Evolutionary conservation across 2,888 invertebrate species (phyloP).

Genomic region (Leptogaster cylindrica): DNA sequence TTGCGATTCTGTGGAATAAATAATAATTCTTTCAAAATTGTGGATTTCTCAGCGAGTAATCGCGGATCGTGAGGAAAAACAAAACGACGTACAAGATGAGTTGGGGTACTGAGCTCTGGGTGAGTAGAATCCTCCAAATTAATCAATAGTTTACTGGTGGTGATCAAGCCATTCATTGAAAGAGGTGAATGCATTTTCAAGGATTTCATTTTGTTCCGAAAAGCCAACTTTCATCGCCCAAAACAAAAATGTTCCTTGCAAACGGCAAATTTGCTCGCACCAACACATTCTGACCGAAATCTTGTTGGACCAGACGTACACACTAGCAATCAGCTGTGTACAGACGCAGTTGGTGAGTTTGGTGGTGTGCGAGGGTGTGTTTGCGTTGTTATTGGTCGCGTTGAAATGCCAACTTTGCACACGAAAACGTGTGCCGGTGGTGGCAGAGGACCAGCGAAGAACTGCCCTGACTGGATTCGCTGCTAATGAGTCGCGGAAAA

Average conservation of each 20-base stretch:
- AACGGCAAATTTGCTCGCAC: constrained; percentile 7
- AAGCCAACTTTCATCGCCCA: constrained; percentile 3
- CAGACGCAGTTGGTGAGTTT: too few relatives aligned
- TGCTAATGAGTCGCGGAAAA: constrained; percentile 15
- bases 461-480: neutral
- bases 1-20: too few relatives aligned
- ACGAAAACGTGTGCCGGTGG: constrained; percentile 1
- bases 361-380: neutral
- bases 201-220: constrained; percentile 15
- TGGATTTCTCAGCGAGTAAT: constrained; percentile 29
- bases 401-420: neutral
- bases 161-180: neutral
- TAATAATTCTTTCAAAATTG: too few relatives aligned
- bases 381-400: neutral
- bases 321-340: too few relatives aligned
- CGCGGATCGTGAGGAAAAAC: constrained; percentile 15
- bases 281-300: neutral
- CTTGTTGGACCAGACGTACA: constrained; percentile 20
- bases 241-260: too few relatives aligned
- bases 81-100: constrained; percentile 42
- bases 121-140: constrained; percentile 38
- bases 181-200: constrained; percentile 22
- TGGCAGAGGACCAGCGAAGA: neutral
- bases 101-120: constrained; percentile 47
- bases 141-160: too few relatives aligned